phyloP scores from a whole-genome alignment of 2,113 vertebrate species.

The Mastomys natalensis region DNA sequence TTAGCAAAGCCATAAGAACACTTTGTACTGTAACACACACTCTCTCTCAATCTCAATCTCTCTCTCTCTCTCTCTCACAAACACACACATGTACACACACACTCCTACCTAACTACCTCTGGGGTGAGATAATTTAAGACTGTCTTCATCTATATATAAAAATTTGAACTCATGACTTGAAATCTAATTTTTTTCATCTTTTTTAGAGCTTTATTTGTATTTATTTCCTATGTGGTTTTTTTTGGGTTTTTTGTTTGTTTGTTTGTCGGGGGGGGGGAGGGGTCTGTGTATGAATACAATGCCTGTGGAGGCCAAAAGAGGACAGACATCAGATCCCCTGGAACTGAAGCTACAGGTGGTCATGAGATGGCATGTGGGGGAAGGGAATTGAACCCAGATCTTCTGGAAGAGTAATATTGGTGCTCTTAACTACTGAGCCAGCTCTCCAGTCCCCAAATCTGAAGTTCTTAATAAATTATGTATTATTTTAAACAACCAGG shows the following conservation, averaged over 20 bases:
- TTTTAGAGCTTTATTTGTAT: background rate
- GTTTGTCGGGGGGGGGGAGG: too few species aligned
- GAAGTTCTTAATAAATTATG: slow-evolving; percentile 27
- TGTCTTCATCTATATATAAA: background rate
- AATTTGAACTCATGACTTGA: background rate
- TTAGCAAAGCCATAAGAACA: slow-evolving; percentile 6
- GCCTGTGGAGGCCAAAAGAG: background rate
- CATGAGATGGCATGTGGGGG: background rate
- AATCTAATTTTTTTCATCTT: slow-evolving; percentile 25
- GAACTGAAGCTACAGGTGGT: background rate
- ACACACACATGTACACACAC: background rate
- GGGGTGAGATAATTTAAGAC: background rate
- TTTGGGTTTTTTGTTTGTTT: background rate
- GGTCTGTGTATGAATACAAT: background rate
- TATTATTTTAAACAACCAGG: slow-evolving; percentile 15
- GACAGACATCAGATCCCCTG: background rate
- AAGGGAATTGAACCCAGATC: background rate
- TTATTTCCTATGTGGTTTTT: background rate
- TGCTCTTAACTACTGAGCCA: background rate
- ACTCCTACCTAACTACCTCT: background rate
- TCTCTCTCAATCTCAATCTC: background rate
- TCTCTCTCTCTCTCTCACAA: background rate
- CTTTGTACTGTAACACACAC: background rate
- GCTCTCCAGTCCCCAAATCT: background rate
- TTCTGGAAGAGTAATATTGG: background rate